Evolutionary conservation across 2,113 vertebrate species (phyloP), one percentile per base, ranked within the genome.

Genomic region (Cichladusa arquata): DNA sequence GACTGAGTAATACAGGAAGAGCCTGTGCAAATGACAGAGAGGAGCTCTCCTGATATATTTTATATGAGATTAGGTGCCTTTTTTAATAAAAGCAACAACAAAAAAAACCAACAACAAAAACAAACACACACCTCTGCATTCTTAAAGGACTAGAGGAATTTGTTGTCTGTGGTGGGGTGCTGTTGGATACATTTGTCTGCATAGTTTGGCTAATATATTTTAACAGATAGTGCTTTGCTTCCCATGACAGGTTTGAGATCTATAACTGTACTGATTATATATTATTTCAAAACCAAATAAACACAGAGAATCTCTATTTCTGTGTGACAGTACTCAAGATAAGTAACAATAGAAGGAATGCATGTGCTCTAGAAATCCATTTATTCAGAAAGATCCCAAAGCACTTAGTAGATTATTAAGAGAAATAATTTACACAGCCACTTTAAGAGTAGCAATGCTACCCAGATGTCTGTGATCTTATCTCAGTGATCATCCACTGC

Each of bases 251-350:
- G 91, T 96, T 97, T 89, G 96, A 97, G 72, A 96, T 91, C 89
- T 93, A 42, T 88, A 91, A 90, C 85, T 97, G 92, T 74, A 69
- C 66, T 86, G 87, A 97, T 97, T 88, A 96, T 86, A 58, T 70
- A 92, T 96, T 97, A 92, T 97, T 97, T 96, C 96, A 95, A 95
- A 97, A 81, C 47, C 90, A 96, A 95, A 96, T 92, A 95, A 96
- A 97, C 25, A 29, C 76, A 96, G 81, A 96, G 82, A 97, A 96
- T 92, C 80, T 82, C 62, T 93, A 81, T 87, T 93, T 96, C 92
- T 97, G 87, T 88, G 81, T 96, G 94, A 94, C 96, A 91, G 79
- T 87, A 61, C 77, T 96, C 62, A 95, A 81, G 87, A 95, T 91
- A 36, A 36, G 36, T 36, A 76, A 93, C 91, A 96, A 93, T 64